Evolutionary conservation across 2,113 vertebrate species (phyloP).

Genomic region (Rhinoptilus africanus): DNA sequence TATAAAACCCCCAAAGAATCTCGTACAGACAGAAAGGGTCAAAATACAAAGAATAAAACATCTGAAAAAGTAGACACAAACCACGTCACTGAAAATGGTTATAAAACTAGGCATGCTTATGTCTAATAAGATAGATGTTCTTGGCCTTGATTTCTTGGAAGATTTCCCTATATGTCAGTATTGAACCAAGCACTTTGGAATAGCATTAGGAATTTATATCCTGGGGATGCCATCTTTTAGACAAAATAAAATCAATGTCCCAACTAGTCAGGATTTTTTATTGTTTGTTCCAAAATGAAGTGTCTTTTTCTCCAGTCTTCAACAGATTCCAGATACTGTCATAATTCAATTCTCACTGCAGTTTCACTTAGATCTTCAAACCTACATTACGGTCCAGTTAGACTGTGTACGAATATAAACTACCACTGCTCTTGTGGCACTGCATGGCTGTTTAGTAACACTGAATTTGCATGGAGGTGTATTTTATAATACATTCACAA

Average conservation of each 20-base stretch:
- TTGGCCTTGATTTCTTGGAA: conserved; percentile 24
- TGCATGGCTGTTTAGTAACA: neutral
- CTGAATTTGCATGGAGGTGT: neutral
- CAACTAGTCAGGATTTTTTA: neutral
- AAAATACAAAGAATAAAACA: neutral
- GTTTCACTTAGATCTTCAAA: neutral
- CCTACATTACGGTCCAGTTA: neutral
- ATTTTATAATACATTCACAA: neutral
- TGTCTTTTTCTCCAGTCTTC: neutral
- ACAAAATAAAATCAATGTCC: conserved; percentile 22
- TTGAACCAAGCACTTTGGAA: neutral
- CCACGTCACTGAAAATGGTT: neutral
- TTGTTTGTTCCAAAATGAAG: neutral
- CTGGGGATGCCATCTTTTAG: neutral
- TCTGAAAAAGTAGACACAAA: neutral
- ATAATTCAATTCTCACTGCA: neutral
- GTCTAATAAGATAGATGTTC: neutral
- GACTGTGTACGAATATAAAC: neutral
- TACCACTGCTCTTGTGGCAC: neutral
- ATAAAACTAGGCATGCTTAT: neutral
- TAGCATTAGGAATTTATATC: neutral
- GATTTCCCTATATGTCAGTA: neutral
- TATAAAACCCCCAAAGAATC: neutral
- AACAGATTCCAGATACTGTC: neutral
- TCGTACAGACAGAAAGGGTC: neutral